A percentile compares a stretch with the other conserved stretches of the same genome.
phyloP scores from a whole-genome alignment of 2,888 invertebrate genomes.

The Pandemis corylana region DNA sequence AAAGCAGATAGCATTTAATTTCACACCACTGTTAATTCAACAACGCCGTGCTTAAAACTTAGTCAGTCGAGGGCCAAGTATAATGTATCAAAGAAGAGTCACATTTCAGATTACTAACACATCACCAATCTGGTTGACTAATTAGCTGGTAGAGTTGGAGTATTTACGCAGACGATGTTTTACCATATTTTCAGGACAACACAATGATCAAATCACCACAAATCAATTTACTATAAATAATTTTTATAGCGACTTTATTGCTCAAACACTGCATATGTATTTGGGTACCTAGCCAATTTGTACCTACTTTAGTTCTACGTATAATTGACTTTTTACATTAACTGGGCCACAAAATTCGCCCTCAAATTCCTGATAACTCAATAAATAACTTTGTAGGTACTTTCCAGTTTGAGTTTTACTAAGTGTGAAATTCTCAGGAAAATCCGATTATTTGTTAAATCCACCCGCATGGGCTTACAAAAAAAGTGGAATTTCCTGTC shows the following conservation, averaged over 20 bases:
- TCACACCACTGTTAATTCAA: not conserved
- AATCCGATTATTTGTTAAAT: not conserved
- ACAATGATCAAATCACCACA: not conserved
- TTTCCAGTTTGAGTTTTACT: not conserved
- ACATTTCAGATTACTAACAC: not conserved
- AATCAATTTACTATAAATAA: not conserved
- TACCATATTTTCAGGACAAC: not conserved
- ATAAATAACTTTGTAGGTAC: not conserved
- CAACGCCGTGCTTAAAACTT: not conserved
- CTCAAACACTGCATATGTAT: too few relatives aligned
- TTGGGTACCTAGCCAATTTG: too few relatives aligned
- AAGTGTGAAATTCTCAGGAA: not conserved
- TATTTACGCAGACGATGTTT: not conserved
- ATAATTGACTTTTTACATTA: not conserved
- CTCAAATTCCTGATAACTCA: not conserved
- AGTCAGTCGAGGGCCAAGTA: not conserved
- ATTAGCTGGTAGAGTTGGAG: not conserved
- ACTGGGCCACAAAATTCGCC: not conserved
- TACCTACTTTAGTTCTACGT: too few relatives aligned
- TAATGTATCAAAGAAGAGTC: conserved; percentile 1
- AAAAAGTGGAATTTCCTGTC: not conserved
- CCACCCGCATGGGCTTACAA: not conserved
- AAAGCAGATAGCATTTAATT: not conserved
- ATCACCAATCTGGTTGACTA: not conserved
- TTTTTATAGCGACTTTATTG: not conserved